phyloP scores from a whole-genome alignment of 2,888 invertebrate species.

The Sesia bembeciformis region DNA sequence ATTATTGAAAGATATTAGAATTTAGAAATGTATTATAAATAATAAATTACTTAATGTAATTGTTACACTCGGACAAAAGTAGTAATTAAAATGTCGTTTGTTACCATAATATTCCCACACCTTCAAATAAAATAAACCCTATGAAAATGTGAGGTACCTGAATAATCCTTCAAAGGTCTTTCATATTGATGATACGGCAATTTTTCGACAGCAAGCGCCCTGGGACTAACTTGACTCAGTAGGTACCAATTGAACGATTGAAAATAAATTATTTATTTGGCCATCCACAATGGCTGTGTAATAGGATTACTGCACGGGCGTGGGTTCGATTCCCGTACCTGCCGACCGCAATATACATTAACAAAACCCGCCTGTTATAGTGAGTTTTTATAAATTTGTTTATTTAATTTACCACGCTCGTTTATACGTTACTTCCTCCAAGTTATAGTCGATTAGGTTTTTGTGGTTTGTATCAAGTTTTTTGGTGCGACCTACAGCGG shows the following conservation, averaged over 20 bases:
- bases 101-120: no score
- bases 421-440: slow-evolving; percentile 67
- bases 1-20: no score
- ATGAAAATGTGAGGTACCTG: no score
- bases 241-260: slow-evolving; percentile 42
- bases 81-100: no score
- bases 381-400: slow-evolving; percentile 65
- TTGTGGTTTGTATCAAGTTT: slow-evolving; percentile 44
- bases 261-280: slow-evolving; percentile 66
- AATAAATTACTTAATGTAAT: no score
- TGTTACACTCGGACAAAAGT: no score
- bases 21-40: no score
- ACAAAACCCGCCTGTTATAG: slow-evolving; percentile 46
- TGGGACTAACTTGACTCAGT: slow-evolving; percentile 24
- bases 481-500: slow-evolving; percentile 14
- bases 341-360: slow-evolving; percentile 44
- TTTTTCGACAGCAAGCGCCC: slow-evolving; percentile 28
- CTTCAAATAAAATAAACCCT: no score
- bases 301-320: slow-evolving; percentile 62
- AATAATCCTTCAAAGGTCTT: background rate
- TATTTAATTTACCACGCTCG: slow-evolving; percentile 71
- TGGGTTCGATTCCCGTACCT: slow-evolving; percentile 58
- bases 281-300: slow-evolving; percentile 53
- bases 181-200: slow-evolving; percentile 28
- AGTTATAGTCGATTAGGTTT: slow-evolving; percentile 63